phyloP scores from a whole-genome alignment of 2,888 invertebrate genomes.

The Achlya flavicornis region DNA sequence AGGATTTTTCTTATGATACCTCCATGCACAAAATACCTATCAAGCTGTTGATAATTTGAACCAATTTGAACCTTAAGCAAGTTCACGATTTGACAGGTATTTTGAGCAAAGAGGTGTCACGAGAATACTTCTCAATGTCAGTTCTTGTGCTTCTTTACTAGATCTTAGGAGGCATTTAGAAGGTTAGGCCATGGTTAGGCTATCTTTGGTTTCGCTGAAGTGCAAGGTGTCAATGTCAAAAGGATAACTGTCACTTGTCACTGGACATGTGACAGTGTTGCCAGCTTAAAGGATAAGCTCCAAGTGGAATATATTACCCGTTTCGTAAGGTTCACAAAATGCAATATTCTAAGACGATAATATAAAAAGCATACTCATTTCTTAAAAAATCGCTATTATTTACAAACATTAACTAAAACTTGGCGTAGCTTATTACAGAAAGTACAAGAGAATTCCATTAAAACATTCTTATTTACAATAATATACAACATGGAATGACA shows the following conservation, averaged over 20 bases:
- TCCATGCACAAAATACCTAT: too few relatives aligned
- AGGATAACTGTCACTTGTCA: background rate
- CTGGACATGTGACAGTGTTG: background rate
- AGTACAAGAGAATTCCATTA: constrained; percentile 62
- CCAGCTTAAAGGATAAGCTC: background rate
- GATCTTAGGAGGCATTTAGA: too few relatives aligned
- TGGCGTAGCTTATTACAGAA: constrained; percentile 41
- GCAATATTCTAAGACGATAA: constrained; percentile 2
- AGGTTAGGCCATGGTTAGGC: too few relatives aligned
- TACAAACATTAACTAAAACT: constrained; percentile 64
- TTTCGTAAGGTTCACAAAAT: constrained; percentile 2
- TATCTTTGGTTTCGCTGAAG: too few relatives aligned
- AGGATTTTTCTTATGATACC: too few relatives aligned
- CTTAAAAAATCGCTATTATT: constrained; percentile 60
- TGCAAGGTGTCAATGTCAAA: background rate
- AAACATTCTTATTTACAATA: constrained; percentile 72
- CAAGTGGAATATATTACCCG: constrained; percentile 5
- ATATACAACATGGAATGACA: constrained; percentile 74
- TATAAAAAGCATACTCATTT: constrained; percentile 48
- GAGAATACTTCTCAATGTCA: too few relatives aligned
- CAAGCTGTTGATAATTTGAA: too few relatives aligned
- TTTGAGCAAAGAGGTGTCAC: too few relatives aligned
- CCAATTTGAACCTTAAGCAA: too few relatives aligned
- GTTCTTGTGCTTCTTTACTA: too few relatives aligned
- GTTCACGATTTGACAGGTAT: too few relatives aligned